Evolutionary conservation across 1,140 invertebrate genomes (phyloP).

Genomic region (Caerostris darwini): DNA sequence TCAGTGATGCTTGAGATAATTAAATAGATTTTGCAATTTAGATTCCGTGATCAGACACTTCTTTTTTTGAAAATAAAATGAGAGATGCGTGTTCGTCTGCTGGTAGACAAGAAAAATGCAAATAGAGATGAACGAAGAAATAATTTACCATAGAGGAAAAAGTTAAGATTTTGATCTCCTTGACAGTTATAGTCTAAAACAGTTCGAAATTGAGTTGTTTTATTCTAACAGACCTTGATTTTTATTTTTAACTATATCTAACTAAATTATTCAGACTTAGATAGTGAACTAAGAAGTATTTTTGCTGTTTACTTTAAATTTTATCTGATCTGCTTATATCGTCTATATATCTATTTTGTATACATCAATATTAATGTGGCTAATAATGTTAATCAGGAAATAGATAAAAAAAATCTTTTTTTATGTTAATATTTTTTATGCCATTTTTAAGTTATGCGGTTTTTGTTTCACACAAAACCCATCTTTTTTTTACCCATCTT

Average conservation of each 20-base stretch:
- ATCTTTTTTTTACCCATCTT: no score
- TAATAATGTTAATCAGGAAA: no score
- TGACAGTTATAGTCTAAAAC: background rate
- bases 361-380: no score
- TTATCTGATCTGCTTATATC: no score
- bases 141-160: background rate
- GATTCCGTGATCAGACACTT: background rate
- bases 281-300: no score
- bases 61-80: background rate
- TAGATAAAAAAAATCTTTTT: no score
- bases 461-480: no score
- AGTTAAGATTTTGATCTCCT: background rate
- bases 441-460: no score
- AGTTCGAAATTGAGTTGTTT: background rate
- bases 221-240: background rate
- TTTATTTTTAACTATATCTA: background rate
- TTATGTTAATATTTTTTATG: no score
- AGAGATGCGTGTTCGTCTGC: background rate
- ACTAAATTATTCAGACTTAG: background rate
- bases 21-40: background rate
- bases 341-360: no score
- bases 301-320: no score
- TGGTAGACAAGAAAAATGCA: background rate
- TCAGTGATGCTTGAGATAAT: background rate
- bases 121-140: background rate